These are phyloP conservation scores for Leguminivora glycinivorella DNA, from an alignment of 1,140 invertebrate genomes.

Conservation along the genomic window DNA sequence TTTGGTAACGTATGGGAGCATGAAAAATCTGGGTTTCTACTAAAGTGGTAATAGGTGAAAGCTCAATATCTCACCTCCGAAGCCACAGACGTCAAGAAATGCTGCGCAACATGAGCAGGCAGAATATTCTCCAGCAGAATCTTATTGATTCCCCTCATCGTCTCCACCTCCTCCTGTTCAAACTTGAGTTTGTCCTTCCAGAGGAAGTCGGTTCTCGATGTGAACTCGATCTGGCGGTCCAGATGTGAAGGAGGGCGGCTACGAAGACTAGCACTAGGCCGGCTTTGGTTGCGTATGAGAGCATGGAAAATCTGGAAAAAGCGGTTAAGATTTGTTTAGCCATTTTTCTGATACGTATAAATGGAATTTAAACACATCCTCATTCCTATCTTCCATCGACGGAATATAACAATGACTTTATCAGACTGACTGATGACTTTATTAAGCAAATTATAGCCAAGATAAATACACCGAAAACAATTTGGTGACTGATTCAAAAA, in stretches of 20 bases:
- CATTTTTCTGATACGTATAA: no score
- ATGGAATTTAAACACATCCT: no score
- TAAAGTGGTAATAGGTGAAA: no score
- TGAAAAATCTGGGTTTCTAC: conserved; percentile 83
- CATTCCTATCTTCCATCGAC: no score
- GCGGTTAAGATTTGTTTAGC: background rate
- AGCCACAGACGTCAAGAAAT: conserved; percentile 88
- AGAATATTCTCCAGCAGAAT: conserved; percentile 97
- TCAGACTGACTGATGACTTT: no score
- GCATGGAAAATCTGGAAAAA: conserved; percentile 81
- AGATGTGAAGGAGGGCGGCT: conserved; percentile 86
- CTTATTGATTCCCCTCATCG: conserved; percentile 97
- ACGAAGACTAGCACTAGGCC: conserved; percentile 82
- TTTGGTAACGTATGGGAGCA: conserved; percentile 83
- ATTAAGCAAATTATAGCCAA: no score
- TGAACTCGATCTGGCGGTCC: conserved; percentile 92
- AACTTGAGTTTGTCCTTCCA: conserved; percentile 95
- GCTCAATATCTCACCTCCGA: conserved; percentile 77
- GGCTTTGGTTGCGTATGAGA: conserved; percentile 84
- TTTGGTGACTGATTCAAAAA: no score
- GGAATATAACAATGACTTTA: no score
- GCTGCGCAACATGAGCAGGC: conserved; percentile 96
- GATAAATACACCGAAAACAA: no score
- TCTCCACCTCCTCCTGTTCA: conserved; percentile 96
- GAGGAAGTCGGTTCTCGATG: conserved; percentile 92